These are phyloP conservation scores for Chamaetylas fuelleborni DNA, from an alignment of 2,113 vertebrate genomes.

Conservation along the genomic window DNA sequence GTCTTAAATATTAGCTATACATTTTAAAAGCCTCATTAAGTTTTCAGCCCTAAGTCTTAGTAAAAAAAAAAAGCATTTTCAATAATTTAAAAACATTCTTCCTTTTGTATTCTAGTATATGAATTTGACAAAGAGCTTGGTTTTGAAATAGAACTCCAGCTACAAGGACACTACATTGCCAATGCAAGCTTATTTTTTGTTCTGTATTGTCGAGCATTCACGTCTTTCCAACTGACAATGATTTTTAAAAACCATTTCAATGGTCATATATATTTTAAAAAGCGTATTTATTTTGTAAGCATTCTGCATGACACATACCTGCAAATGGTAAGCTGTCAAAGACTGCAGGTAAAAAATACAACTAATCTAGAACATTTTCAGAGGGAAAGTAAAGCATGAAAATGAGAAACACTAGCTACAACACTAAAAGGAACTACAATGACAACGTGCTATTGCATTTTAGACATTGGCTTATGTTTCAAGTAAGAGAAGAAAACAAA, in stretches of 20 bases:
- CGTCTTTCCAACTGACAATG: background rate
- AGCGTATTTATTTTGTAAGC: background rate
- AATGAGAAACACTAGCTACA: background rate
- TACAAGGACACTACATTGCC: background rate
- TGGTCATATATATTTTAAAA: background rate
- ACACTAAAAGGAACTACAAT: background rate
- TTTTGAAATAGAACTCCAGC: background rate
- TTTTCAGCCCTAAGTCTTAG: conserved; percentile 6
- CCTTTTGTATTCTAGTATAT: background rate
- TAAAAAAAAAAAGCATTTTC: background rate
- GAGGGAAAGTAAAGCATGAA: background rate
- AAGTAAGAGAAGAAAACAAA: background rate
- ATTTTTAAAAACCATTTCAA: background rate
- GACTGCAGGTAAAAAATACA: background rate
- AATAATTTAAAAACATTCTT: background rate
- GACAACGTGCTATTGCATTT: background rate
- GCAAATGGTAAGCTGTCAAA: background rate
- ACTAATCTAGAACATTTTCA: background rate
- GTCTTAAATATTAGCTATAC: background rate
- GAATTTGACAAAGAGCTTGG: background rate
- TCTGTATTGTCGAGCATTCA: background rate
- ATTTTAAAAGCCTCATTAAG: conserved; percentile 3
- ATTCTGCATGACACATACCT: background rate
- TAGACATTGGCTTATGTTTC: background rate
- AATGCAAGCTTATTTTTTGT: background rate